Conservation (phyloP, 2,888 invertebrate species). For the Cephus runcator region DNA sequence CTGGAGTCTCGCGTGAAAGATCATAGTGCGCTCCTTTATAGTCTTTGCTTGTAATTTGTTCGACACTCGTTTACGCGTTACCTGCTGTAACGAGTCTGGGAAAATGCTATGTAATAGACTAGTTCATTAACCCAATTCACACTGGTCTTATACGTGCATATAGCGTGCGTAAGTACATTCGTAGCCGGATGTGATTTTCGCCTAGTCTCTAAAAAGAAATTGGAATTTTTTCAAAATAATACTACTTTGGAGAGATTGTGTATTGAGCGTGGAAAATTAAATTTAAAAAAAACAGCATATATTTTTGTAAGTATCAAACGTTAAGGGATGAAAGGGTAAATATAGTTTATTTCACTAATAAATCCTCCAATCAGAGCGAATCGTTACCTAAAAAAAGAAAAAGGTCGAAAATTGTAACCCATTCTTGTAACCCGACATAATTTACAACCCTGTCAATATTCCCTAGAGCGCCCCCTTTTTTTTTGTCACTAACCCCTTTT, state of each 20-base stretch:
- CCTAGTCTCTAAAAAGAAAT: background rate
- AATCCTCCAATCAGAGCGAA: conserved; percentile 55
- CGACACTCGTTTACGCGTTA: background rate
- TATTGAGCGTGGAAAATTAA: background rate
- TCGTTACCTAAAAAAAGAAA: conserved; percentile 4
- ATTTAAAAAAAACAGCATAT: background rate
- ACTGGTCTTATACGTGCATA: background rate
- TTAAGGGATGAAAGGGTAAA: background rate
- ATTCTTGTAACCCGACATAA: conserved; percentile 11
- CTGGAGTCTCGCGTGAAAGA: background rate
- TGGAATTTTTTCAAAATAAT: background rate
- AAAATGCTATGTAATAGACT: background rate
- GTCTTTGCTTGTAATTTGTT: background rate
- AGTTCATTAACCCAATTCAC: conserved; percentile 3
- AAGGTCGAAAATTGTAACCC: conserved; percentile 11
- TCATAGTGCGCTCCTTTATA: background rate
- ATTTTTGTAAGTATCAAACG: background rate
- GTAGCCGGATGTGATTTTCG: background rate
- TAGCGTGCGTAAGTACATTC: background rate
- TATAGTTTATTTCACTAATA: conserved; percentile 43
- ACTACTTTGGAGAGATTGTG: background rate
- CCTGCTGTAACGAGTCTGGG: background rate
- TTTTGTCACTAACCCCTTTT: conserved; percentile 45
- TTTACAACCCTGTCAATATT: conserved; percentile 27
- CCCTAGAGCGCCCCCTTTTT: background rate